A percentile compares a stretch with the other conserved stretches of the same genome.
These are phyloP conservation scores for Stenurella melanura DNA, from an alignment of 2,888 invertebrate species.

Conservation along the genomic window DNA sequence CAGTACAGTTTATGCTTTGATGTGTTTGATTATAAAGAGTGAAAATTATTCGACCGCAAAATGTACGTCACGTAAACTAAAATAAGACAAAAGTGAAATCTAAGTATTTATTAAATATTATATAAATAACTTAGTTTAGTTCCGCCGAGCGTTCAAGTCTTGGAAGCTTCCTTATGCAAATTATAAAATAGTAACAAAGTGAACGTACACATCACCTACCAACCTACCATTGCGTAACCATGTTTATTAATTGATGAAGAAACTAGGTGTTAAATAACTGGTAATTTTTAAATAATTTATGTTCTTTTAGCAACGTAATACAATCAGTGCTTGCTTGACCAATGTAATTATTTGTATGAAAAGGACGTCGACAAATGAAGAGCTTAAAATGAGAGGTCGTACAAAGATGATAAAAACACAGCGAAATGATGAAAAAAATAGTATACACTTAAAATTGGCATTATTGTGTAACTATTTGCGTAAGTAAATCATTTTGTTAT, in stretches of 20 bases:
- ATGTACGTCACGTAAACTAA: neutral
- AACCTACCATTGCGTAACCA: neutral
- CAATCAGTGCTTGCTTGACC: too few relatives aligned
- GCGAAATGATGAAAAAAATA: too few relatives aligned
- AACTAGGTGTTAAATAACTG: neutral
- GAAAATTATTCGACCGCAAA: constrained; percentile 7
- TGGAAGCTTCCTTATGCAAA: neutral
- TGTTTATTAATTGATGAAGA: neutral
- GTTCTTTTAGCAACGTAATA: too few relatives aligned
- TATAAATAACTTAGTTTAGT: neutral
- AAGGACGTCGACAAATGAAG: too few relatives aligned
- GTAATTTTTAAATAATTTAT: too few relatives aligned
- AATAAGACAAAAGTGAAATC: neutral
- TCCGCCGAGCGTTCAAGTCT: neutral
- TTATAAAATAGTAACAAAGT: neutral
- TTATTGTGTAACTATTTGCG: too few relatives aligned
- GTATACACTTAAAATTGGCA: too few relatives aligned
- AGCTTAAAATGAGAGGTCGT: too few relatives aligned
- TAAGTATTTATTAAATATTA: neutral
- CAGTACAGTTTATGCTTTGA: neutral
- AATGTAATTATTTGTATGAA: too few relatives aligned
- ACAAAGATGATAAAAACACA: too few relatives aligned
- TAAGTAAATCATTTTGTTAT: too few relatives aligned
- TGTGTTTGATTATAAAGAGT: neutral
- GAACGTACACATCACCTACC: neutral